A percentile compares a stretch with the other conserved stretches of the same genome.
Conservation (phyloP, 2,113 vertebrate genomes). For the Tinamus guttatus region DNA sequence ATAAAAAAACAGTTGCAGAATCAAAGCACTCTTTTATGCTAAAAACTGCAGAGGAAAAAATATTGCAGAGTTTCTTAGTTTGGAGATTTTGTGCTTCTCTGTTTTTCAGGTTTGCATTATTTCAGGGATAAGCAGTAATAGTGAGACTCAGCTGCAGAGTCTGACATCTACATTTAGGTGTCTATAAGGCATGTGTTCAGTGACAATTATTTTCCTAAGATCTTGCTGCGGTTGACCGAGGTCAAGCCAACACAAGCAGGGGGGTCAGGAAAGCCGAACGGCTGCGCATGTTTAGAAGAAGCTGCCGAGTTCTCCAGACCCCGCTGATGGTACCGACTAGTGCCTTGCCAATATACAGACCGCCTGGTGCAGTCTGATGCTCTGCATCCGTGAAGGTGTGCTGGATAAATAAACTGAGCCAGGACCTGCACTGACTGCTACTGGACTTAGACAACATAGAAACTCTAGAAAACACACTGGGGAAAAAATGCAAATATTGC, state of each 20-base stretch:
- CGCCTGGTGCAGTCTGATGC: not conserved
- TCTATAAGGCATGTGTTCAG: not conserved
- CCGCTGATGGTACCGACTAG: not conserved
- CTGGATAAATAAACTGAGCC: not conserved
- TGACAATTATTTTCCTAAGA: not conserved
- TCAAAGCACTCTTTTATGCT: not conserved
- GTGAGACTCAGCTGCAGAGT: not conserved
- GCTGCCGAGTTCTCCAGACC: not conserved
- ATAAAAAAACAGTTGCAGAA: not conserved
- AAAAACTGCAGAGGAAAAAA: not conserved
- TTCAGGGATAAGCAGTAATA: not conserved
- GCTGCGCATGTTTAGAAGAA: not conserved
- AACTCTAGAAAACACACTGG: not conserved
- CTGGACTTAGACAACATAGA: not conserved
- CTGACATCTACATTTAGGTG: not conserved
- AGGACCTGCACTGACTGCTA: not conserved
- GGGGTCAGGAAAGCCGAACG: not conserved
- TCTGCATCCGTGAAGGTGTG: not conserved
- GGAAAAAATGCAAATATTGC: too few relatives aligned
- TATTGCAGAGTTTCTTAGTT: not conserved
- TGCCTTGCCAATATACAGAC: not conserved
- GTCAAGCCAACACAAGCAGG: not conserved
- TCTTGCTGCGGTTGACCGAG: not conserved
- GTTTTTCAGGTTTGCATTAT: not conserved
- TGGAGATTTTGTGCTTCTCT: not conserved